Base-by-base conservation (phyloP, 2,113 vertebrate genomes). In the Anolis sagrei region DNA sequence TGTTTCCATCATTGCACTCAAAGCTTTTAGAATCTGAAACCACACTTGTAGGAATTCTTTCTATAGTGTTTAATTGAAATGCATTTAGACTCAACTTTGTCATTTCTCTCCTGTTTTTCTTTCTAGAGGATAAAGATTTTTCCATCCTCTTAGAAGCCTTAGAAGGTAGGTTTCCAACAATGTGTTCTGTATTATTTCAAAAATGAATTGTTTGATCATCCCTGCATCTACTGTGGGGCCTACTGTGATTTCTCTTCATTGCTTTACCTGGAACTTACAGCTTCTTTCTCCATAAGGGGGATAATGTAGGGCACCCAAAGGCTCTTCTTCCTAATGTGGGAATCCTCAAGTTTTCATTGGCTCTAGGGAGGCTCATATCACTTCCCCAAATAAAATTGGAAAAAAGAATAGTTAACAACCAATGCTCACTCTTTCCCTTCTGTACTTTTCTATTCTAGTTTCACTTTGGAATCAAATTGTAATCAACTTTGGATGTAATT, bases 41-140 rank as follows among this genome's bases (percentile, higher is more conserved):
- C 62, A 51, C 75, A 49, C 18, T 23, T 64, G 8, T 5, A 29
- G 21, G 32, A 70, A n/a, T n/a, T n/a, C n/a, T n/a, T n/a, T n/a
- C n/a, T n/a, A n/a, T n/a, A n/a, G n/a, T n/a, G n/a, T n/a, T n/a
- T n/a, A n/a, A 58, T 79, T 10, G 29, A 32, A 8, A 11, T n/a
- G 27, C 1, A 54, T 72, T 23, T n/a, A 69, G 27, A 3, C 88
- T 88, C 27, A 89, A 83, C 36, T 77, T 68, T 68, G 29, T 68
- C 29, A 11, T 68, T 68, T 27, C 25, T 7, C 29, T 25, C 27
- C 70, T 44, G 62, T 86, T 2, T 29, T 27, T 82, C 81, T 90
- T 95, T 89, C 4, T 89, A 99, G 99, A 99, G 95, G 99, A 99
- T 39, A 98, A 99, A 94, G 99, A 99, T 90, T 99, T 99, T 92